These are phyloP conservation scores for Linepithema humile DNA, from an alignment of 1,140 invertebrate species.

Conservation along the genomic window DNA sequence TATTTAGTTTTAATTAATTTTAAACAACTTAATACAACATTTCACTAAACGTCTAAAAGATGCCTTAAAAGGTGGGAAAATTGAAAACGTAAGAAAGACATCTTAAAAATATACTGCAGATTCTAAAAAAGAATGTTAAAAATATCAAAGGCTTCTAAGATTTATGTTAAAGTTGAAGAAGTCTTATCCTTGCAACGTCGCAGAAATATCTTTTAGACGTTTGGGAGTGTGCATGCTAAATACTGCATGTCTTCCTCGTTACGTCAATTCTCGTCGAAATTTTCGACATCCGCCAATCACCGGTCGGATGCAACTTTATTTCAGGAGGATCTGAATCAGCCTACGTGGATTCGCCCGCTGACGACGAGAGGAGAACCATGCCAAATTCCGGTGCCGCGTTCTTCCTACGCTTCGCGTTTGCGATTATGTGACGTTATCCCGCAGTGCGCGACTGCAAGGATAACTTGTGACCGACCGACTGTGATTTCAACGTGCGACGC, in stretches of 20 bases:
- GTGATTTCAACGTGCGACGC: slow-evolving; percentile 55
- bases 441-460: background rate
- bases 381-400: slow-evolving; percentile 56
- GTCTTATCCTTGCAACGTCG: background rate
- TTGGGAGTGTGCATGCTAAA: background rate
- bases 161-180: background rate
- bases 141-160: background rate
- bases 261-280: background rate
- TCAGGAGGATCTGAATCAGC: slow-evolving; percentile 56
- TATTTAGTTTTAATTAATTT: no score
- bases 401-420: slow-evolving; percentile 33
- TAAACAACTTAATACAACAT: no score
- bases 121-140: background rate
- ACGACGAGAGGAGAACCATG: slow-evolving; percentile 51
- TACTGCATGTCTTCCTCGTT: background rate
- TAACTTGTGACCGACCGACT: slow-evolving; percentile 16
- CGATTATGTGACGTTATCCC: slow-evolving; percentile 33
- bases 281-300: background rate
- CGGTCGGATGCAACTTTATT: slow-evolving; percentile 43
- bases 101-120: background rate
- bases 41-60: no score
- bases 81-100: background rate
- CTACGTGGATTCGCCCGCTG: slow-evolving; percentile 14
- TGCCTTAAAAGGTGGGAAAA: no score
- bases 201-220: background rate